Conservation (phyloP, 2,797 vertebrate species). For the Gadopsis marmoratus region DNA sequence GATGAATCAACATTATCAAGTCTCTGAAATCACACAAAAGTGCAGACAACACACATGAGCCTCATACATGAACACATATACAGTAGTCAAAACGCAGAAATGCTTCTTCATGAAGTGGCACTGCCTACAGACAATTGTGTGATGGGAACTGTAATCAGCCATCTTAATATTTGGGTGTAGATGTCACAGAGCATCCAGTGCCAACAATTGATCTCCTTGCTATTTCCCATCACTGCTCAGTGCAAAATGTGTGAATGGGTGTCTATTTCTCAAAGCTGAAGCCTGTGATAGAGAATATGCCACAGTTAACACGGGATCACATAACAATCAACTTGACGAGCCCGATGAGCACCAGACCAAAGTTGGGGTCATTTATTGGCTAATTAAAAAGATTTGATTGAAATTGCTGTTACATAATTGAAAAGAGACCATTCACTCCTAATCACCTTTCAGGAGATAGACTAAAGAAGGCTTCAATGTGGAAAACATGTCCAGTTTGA, state of each 20-base stretch:
- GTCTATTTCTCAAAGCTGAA: constrained; percentile 43
- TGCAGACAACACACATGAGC: constrained; percentile 1
- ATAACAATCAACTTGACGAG: constrained; percentile 58
- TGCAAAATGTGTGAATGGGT: constrained; percentile 57
- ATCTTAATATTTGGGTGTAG: constrained; percentile 43
- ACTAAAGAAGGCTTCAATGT: constrained; percentile 42
- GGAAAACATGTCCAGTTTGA: constrained; percentile 48
- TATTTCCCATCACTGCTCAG: constrained; percentile 48
- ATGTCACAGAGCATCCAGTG: constrained; percentile 43
- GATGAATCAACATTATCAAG: constrained; percentile 35
- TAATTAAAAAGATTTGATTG: constrained; percentile 52
- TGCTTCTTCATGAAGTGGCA: constrained; percentile 26
- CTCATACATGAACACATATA: constrained; percentile 9
- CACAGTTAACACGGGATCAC: constrained; percentile 45
- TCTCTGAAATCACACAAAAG: constrained; percentile 16
- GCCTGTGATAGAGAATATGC: constrained; percentile 44
- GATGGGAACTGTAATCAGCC: constrained; percentile 36
- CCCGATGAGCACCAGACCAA: constrained; percentile 48
- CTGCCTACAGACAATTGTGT: constrained; percentile 1
- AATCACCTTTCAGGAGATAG: constrained; percentile 57
- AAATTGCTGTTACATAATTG: constrained; percentile 61
- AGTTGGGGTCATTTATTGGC: constrained; percentile 51
- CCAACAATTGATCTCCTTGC: constrained; percentile 51
- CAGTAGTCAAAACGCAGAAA: background rate
- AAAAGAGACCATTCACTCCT: constrained; percentile 58